phyloP scores from a whole-genome alignment of 2,797 vertebrate species.

The Cyprinodon diabolis region DNA sequence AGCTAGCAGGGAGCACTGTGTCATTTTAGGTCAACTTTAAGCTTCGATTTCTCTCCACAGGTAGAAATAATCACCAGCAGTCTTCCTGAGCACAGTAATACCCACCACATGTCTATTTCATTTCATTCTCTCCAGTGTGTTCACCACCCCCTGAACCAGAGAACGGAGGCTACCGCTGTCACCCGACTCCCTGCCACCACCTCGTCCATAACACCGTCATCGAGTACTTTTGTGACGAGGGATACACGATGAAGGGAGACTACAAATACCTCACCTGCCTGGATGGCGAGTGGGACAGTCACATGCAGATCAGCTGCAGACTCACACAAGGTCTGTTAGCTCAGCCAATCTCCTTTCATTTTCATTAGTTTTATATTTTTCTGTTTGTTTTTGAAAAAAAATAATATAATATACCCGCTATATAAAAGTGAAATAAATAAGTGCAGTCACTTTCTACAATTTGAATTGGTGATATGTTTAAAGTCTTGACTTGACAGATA shows the following conservation, averaged over 20 bases:
- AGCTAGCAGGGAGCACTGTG: conserved; percentile 6
- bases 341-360: neutral
- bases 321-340: conserved; percentile 85
- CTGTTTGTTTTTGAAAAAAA: neutral
- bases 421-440: too few relatives aligned
- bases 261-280: conserved; percentile 97
- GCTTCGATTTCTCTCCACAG: conserved; percentile 21
- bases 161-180: conserved; percentile 95
- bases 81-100: neutral
- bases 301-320: conserved; percentile 95
- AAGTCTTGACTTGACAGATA: too few relatives aligned
- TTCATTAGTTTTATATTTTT: neutral
- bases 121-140: conserved; percentile 81
- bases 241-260: conserved; percentile 93
- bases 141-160: conserved; percentile 91
- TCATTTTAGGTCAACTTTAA: conserved; percentile 12
- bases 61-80: conserved; percentile 21
- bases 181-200: conserved; percentile 90
- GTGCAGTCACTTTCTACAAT: neutral
- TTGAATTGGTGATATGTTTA: neutral
- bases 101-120: conserved; percentile 1
- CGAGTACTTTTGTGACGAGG: conserved; percentile 96
- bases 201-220: conserved; percentile 92
- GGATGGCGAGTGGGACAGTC: conserved; percentile 93
- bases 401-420: too few relatives aligned